Evolutionary conservation across 2,888 invertebrate genomes (phyloP), one percentile per base, ranked within the genome.

Genomic region (Boloria selene): DNA sequence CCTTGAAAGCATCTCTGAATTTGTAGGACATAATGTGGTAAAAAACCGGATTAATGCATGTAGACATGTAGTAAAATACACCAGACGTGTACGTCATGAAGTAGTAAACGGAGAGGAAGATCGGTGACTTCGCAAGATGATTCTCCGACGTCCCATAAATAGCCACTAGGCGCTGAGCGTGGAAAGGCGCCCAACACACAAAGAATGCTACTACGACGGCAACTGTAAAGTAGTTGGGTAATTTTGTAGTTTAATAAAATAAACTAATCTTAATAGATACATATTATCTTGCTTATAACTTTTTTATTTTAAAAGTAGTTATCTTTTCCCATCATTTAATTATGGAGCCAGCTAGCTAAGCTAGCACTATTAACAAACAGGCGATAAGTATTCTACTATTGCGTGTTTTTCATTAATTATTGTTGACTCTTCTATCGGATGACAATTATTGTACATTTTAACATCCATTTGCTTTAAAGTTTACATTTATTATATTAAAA

Each of bases 11-110:
- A 73, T 96, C 96, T 55, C 98, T 94, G 83, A 98, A 98, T 85
- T 98, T 98, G 84, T 97, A 95, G 13, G 98, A 98, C 98, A 98
- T 97, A 63, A 98, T 96, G 86, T 98, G 97, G 89, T 98, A 98
- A 49, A 98, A 94, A 70, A 98, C 93, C 0, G 98, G 98, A 86
- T 98, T 98, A 80, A 98, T 96, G 77, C 97, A 97, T 13, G 98
- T 97, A 7, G 98, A 98, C 74, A 98, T 86, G 87, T 97, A 98
- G 92, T 98, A 98, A 68, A 98, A 94, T 0, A 98, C 94, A 0
- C 98, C 98, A 0, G 97, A 98, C 47, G 95, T 93, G 84, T 98
- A 97, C 4, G 96, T 97, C 64, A 97, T 89, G 60, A 94, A 90
- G 62, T 93, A 93, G 85, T 96, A 96, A 6, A 95, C 88, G n/a